Conservation (phyloP, 2,797 vertebrate species). For the Schizopygopsis malacanthus region DNA sequence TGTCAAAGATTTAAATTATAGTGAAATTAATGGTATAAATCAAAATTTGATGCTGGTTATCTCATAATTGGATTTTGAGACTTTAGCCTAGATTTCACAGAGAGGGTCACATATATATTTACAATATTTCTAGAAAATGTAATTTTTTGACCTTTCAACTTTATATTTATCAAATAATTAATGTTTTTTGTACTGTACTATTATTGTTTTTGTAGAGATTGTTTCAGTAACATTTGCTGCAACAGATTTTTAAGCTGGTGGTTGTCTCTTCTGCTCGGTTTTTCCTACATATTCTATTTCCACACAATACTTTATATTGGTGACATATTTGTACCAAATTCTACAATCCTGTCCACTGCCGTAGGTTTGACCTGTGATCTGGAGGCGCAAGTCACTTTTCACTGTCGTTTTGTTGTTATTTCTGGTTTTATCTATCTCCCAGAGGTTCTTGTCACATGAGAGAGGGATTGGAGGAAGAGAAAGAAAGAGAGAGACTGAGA, state of each 20-base stretch:
- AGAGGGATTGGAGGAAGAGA: conserved; percentile 11
- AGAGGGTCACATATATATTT: background rate
- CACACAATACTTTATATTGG: no score
- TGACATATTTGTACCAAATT: background rate
- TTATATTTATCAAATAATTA: background rate
- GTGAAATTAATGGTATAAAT: no score
- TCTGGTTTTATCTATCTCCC: conserved; percentile 18
- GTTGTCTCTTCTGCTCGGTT: background rate
- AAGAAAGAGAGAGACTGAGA: background rate
- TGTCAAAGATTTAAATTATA: no score
- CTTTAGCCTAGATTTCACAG: no score
- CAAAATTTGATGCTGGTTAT: no score
- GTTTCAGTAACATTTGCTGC: no score
- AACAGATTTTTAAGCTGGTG: background rate
- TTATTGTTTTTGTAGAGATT: background rate
- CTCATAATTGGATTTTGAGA: no score
- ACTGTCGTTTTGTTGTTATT: conserved; percentile 24
- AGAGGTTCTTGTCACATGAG: background rate
- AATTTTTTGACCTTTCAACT: background rate
- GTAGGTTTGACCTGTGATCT: conserved; percentile 15
- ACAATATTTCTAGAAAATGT: background rate
- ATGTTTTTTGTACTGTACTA: background rate
- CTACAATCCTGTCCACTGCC: background rate
- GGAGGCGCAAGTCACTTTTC: background rate
- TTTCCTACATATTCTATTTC: background rate